Conservation (phyloP, 2,113 vertebrate species). For the Eptesicus fuscus region DNA sequence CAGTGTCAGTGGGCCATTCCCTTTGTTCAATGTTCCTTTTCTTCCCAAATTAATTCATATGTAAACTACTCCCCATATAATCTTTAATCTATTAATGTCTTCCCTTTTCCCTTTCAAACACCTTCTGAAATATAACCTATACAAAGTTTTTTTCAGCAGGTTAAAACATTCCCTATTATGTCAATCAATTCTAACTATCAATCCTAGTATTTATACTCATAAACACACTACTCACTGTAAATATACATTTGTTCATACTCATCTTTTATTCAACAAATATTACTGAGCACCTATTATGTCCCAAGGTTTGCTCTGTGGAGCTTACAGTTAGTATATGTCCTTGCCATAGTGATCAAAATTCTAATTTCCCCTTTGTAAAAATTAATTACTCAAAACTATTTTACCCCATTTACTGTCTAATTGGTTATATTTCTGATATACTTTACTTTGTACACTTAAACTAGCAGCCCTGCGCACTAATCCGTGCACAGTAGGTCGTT, state of each 20-base stretch:
- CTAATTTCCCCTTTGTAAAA: background rate
- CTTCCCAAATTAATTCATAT: background rate
- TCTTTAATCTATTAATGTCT: background rate
- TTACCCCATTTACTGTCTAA: background rate
- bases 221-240: background rate
- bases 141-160: constrained; percentile 12
- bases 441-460: background rate
- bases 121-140: constrained; percentile 27
- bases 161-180: background rate
- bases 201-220: background rate
- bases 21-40: constrained; percentile 4
- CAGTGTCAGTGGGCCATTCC: background rate
- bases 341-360: background rate
- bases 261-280: constrained; percentile 32
- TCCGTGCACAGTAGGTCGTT: too few relatives aligned
- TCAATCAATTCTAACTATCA: background rate
- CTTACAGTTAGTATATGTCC: background rate
- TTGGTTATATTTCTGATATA: background rate
- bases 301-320: background rate
- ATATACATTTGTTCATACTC: background rate
- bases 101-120: constrained; percentile 14
- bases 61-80: background rate
- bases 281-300: constrained; percentile 12
- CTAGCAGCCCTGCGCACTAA: too few relatives aligned
- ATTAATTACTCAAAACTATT: background rate